These are phyloP conservation scores for Dysdera silvatica DNA, from an alignment of 1,140 invertebrate genomes.

Conservation along the genomic window DNA sequence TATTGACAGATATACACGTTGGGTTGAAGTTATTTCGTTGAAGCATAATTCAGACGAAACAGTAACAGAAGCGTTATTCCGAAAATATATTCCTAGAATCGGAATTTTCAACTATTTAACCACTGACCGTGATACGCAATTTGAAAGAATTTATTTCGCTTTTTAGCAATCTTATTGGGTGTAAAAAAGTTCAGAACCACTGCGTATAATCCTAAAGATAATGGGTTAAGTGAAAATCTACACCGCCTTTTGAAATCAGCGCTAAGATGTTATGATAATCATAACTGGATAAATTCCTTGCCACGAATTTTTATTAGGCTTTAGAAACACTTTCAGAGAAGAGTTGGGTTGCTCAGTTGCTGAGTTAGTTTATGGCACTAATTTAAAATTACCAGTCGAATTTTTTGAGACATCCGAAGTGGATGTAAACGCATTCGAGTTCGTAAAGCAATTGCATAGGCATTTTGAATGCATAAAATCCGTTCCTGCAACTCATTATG, in stretches of 20 bases:
- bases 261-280: slow-evolving; percentile 5
- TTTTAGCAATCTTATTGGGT: slow-evolving; percentile 18
- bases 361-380: slow-evolving; percentile 34
- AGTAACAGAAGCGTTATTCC: slow-evolving; percentile 37
- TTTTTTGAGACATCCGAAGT: slow-evolving; percentile 1
- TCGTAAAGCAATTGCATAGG: neutral
- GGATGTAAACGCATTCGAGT: neutral
- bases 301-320: slow-evolving; percentile 41
- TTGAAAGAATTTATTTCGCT: slow-evolving; percentile 35
- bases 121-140: slow-evolving; percentile 46
- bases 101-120: slow-evolving; percentile 37
- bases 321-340: slow-evolving; percentile 34
- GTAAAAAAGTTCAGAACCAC: slow-evolving; percentile 12
- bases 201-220: slow-evolving; percentile 37
- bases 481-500: neutral
- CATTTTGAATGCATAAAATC: neutral
- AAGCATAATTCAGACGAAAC: slow-evolving; percentile 40
- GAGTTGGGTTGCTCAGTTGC: slow-evolving; percentile 31
- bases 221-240: slow-evolving; percentile 40
- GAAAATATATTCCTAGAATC: slow-evolving; percentile 40
- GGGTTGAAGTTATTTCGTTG: slow-evolving; percentile 43
- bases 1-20: slow-evolving; percentile 45
- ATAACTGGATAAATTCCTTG: slow-evolving; percentile 39
- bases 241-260: slow-evolving; percentile 45
- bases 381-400: slow-evolving; percentile 30